Percentiles rank a stretch among this genome's conserved stretches.
phyloP scores from a whole-genome alignment of 2,797 vertebrate species.

The Pogonophryne albipinna region DNA sequence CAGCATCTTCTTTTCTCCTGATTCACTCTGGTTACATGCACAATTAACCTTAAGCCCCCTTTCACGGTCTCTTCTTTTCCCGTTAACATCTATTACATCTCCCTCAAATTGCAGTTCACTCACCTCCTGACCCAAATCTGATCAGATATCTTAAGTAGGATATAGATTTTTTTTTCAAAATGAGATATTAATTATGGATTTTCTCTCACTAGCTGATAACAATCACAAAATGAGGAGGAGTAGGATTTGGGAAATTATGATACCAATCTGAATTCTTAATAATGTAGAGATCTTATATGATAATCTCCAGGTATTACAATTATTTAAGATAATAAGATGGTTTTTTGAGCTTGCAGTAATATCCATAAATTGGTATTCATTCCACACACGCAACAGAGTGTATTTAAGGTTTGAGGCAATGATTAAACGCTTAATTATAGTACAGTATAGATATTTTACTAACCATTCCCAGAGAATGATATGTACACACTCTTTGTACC shows the following conservation, averaged over 20 bases:
- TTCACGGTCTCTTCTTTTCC: constrained; percentile 12
- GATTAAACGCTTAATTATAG: constrained; percentile 46
- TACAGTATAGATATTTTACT: constrained; percentile 33
- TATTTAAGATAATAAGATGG: background rate
- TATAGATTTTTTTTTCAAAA: constrained; percentile 29
- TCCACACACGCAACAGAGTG: constrained; percentile 10
- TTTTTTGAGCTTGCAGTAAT: constrained; percentile 27
- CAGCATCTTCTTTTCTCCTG: background rate
- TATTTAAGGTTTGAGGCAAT: constrained; percentile 41
- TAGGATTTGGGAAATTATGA: constrained; percentile 21
- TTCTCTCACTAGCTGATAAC: constrained; percentile 19
- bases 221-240: constrained; percentile 17
- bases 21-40: constrained; percentile 48
- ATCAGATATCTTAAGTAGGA: constrained; percentile 35
- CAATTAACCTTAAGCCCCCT: constrained; percentile 50
- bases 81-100: constrained; percentile 38
- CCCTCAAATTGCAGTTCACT: constrained; percentile 25
- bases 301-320: constrained; percentile 25
- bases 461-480: constrained; percentile 26
- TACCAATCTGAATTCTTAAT: constrained; percentile 29
- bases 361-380: constrained; percentile 39
- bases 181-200: constrained; percentile 28
- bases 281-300: constrained; percentile 6
- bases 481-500: background rate
- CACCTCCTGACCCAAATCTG: constrained; percentile 46